A percentile compares a stretch with the other conserved stretches of the same genome.
Conservation (phyloP, 2,113 vertebrate genomes). For the Sterrhoptilus dennistouni region DNA sequence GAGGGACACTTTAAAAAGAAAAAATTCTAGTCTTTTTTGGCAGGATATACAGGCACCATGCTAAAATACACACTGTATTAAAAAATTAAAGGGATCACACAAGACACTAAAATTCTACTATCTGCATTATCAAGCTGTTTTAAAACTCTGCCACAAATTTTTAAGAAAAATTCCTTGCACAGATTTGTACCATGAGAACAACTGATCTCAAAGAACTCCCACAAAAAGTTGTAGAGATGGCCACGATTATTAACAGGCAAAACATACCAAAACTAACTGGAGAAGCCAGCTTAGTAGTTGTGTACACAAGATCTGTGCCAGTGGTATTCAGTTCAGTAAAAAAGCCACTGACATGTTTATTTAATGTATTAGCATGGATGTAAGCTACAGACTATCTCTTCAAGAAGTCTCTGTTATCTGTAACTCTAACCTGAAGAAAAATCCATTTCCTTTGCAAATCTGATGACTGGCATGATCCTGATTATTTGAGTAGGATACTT, state of each 20-base stretch:
- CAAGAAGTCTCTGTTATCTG: background rate
- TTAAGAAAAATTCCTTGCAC: fast-evolving
- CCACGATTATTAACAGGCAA: background rate
- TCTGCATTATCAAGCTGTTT: background rate
- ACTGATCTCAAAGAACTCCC: background rate
- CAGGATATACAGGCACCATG: background rate
- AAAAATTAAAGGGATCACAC: background rate
- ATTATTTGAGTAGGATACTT: background rate
- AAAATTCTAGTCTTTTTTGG: background rate
- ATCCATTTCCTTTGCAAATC: background rate
- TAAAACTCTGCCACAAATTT: background rate
- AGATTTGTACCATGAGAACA: background rate
- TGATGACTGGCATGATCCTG: background rate
- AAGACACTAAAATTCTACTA: background rate
- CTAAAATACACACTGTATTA: background rate
- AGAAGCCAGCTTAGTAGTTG: background rate
- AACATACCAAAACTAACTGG: background rate
- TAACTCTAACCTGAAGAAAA: background rate
- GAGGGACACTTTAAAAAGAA: background rate
- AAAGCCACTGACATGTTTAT: background rate
- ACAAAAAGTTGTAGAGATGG: background rate
- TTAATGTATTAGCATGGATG: background rate
- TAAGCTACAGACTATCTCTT: background rate
- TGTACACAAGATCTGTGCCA: background rate
- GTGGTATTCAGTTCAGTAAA: background rate